Evolutionary conservation across 2,113 vertebrate genomes (phyloP).

Genomic region (Rhabdomys dilectus): DNA sequence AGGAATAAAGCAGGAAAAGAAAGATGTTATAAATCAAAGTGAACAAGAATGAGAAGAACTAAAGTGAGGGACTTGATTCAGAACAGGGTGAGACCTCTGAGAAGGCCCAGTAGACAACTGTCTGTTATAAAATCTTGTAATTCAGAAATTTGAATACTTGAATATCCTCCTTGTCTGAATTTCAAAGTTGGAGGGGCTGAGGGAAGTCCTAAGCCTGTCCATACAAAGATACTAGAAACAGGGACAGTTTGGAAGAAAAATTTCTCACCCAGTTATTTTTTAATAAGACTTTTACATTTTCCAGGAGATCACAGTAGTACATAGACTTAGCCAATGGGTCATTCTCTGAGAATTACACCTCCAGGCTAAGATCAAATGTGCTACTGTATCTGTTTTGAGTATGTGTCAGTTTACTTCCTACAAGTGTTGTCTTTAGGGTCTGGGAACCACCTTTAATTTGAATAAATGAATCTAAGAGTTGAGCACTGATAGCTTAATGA

Average conservation of each 20-base stretch:
- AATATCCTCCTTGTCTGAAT: too few species aligned
- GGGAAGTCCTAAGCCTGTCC: neutral
- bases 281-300: neutral
- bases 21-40: neutral
- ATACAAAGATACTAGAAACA: neutral
- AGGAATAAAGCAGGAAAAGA: neutral
- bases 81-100: neutral
- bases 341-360: neutral
- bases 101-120: neutral
- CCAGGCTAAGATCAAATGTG: neutral
- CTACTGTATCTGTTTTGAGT: neutral
- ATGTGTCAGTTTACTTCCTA: neutral
- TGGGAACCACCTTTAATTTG: neutral
- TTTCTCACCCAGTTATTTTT: neutral
- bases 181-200: neutral
- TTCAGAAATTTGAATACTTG: too few species aligned
- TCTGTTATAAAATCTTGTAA: neutral
- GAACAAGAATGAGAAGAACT: neutral
- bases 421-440: neutral
- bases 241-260: neutral
- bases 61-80: neutral
- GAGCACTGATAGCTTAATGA: neutral
- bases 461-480: neutral
- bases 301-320: neutral
- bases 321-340: neutral